phyloP scores from a whole-genome alignment of 2,113 vertebrate genomes.

The Sander vitreus region DNA sequence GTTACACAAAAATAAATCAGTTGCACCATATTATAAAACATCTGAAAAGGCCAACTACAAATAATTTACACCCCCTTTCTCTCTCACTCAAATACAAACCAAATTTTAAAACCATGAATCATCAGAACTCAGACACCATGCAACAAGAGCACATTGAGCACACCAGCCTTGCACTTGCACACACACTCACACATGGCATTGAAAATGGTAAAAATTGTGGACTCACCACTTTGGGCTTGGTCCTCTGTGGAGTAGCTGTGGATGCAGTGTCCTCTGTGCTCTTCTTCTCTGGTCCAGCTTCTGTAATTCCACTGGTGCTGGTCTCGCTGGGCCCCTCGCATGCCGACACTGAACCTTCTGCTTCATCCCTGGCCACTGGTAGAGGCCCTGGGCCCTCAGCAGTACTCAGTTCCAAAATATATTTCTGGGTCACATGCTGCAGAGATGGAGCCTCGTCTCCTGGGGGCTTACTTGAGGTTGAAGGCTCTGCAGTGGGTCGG shows the following conservation, averaged over 20 bases:
- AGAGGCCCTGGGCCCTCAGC: constrained; percentile 69
- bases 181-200: constrained; percentile 1
- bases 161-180: not conserved
- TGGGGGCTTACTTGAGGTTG: constrained; percentile 66
- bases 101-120: not conserved
- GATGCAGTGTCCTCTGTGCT: constrained; percentile 80
- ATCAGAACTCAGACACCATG: constrained; percentile 1
- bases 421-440: constrained; percentile 92
- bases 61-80: not conserved
- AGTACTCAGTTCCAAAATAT: constrained; percentile 85
- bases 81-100: not conserved
- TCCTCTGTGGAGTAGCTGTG: constrained; percentile 76
- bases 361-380: constrained; percentile 47
- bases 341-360: constrained; percentile 38
- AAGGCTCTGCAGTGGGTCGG: constrained; percentile 60
- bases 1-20: not conserved
- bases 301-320: constrained; percentile 70
- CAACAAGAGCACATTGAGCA: not conserved
- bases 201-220: not conserved
- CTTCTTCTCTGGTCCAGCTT: constrained; percentile 81
- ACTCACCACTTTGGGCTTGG: constrained; percentile 98
- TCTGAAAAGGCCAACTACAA: not conserved
- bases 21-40: not conserved
- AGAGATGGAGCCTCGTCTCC: constrained; percentile 85
- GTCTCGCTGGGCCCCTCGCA: constrained; percentile 81